Evolutionary conservation across 1,140 invertebrate genomes (phyloP).

Genomic region (Aphaenogaster rudis): DNA sequence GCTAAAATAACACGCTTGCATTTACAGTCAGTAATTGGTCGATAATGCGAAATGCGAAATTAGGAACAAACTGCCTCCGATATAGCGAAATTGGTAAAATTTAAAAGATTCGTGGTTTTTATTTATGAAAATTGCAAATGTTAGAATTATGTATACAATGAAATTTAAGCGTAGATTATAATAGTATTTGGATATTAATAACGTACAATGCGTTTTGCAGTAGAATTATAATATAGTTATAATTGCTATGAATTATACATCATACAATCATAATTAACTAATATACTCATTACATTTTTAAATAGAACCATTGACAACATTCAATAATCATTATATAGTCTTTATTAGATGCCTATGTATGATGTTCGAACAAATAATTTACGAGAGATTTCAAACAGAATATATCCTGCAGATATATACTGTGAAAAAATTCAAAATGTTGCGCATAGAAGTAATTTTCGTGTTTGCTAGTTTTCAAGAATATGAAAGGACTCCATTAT

Average conservation of each 20-base stretch:
- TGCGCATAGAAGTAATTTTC: neutral
- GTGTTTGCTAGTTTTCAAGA: neutral
- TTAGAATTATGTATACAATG: conserved; percentile 7
- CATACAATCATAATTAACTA: conserved; percentile 27
- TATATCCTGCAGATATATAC: neutral
- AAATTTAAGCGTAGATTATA: conserved; percentile 15
- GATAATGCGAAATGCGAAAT: neutral
- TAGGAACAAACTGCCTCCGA: neutral
- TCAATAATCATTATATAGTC: neutral
- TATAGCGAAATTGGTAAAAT: neutral
- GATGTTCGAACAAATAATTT: neutral
- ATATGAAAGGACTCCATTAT: neutral
- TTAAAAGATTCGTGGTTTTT: neutral
- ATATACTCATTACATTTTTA: conserved; percentile 8
- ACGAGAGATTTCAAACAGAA: neutral
- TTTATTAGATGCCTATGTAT: neutral
- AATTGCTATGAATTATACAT: conserved; percentile 43
- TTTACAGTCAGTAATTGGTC: neutral
- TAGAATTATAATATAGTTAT: neutral
- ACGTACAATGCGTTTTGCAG: neutral
- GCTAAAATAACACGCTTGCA: too few species aligned
- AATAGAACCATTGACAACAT: neutral
- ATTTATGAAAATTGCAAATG: neutral
- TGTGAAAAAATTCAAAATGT: neutral
- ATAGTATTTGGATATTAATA: neutral